Conservation (phyloP, 1,140 invertebrate species). For the Cherax quadricarinatus region DNA sequence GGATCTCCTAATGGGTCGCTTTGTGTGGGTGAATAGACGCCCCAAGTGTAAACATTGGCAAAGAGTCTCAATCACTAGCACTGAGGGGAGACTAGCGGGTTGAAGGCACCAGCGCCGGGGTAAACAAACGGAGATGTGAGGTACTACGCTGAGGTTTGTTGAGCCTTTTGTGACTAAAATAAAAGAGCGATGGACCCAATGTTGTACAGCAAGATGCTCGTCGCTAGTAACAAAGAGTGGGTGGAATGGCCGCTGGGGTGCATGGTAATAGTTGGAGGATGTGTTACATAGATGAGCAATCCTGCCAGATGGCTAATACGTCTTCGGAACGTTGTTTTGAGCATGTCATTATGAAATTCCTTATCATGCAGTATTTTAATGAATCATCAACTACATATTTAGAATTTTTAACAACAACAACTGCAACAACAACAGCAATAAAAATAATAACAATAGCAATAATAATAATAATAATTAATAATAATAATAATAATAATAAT, state of each 20-base stretch:
- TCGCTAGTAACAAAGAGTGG: not conserved
- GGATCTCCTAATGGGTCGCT: not conserved
- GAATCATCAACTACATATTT: too few species aligned
- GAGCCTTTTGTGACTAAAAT: not conserved
- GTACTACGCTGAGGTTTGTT: not conserved
- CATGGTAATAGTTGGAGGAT: not conserved
- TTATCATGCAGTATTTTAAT: too few species aligned
- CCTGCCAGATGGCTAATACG: not conserved
- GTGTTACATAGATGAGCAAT: not conserved
- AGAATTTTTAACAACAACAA: too few species aligned
- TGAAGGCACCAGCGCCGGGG: not conserved
- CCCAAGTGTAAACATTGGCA: not conserved
- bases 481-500: too few species aligned
- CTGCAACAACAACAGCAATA: too few species aligned
- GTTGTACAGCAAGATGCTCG: not conserved
- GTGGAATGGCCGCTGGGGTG: not conserved
- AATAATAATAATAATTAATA: too few species aligned
- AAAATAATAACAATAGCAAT: too few species aligned
- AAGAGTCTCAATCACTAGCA: not conserved
- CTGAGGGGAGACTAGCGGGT: not conserved
- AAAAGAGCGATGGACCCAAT: not conserved
- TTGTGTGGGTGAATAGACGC: not conserved
- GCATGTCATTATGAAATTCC: too few species aligned
- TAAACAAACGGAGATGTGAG: not conserved
- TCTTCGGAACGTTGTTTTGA: too few species aligned